These are phyloP conservation scores for Ectropis crepuscularia DNA, from an alignment of 2,888 invertebrate genomes.

Conservation along the genomic window DNA sequence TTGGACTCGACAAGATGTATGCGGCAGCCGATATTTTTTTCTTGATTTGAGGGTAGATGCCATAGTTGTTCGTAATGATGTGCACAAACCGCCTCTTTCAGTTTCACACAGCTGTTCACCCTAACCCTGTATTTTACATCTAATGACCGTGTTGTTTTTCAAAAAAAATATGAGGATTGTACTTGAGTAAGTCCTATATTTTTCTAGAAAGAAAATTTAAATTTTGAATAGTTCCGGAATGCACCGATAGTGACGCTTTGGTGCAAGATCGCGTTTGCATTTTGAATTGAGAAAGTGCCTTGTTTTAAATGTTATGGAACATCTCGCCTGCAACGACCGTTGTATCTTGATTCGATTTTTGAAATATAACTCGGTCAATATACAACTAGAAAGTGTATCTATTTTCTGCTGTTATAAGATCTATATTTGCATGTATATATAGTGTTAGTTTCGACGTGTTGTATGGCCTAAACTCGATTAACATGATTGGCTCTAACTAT, in stretches of 20 bases:
- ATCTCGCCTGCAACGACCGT: constrained; percentile 13
- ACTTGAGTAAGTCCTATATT: constrained; percentile 26
- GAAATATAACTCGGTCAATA: constrained; percentile 40
- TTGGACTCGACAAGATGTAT: too few species aligned
- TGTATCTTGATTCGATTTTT: constrained; percentile 29
- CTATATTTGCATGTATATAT: constrained; percentile 44
- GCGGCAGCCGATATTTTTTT: too few species aligned
- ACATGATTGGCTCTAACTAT: constrained; percentile 68
- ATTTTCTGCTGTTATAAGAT: constrained; percentile 28
- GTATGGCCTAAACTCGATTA: constrained; percentile 72
- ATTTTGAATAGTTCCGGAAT: constrained; percentile 11
- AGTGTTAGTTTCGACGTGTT: constrained; percentile 51
- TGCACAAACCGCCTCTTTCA: too few species aligned
- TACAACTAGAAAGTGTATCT: constrained; percentile 27
- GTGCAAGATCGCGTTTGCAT: constrained; percentile 17
- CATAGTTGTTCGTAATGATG: too few species aligned
- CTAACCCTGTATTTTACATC: constrained; percentile 11
- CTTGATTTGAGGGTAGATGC: too few species aligned
- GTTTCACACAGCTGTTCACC: too few species aligned
- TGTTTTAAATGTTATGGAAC: constrained; percentile 12
- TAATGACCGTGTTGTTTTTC: constrained; percentile 41
- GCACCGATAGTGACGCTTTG: constrained; percentile 17
- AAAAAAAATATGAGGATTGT: constrained; percentile 28
- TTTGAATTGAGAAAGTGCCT: constrained; percentile 8
- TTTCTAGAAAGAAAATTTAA: constrained; percentile 21